Base-by-base conservation (phyloP, 2,888 invertebrate genomes). In the Drosophila kuntzei region DNA sequence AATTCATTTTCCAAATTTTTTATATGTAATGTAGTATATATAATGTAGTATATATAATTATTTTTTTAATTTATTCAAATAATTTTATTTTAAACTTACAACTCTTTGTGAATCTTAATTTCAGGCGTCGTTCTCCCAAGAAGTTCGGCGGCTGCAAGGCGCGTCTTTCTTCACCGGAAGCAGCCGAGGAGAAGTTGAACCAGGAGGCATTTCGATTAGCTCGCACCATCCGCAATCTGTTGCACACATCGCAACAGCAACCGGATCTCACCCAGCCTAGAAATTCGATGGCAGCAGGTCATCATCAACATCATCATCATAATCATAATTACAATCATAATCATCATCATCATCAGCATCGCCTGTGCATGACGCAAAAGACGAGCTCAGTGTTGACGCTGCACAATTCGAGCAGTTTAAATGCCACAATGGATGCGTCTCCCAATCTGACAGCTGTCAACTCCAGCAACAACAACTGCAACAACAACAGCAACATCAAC, bases 141-240 rank as follows among this genome's bases (percentile, higher is more conserved):
- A 77, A 94, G 94, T 1, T 94, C 93, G 76, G 94, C 93, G 90
- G 94, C 39, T 82, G 82, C 94, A 90, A 95, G 94, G 87, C 95
- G 94, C 91, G 94, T 94, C 8, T 95, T 93, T 86, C 92, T 93
- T 76, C 92, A 93, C 73, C 84, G 0, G 83, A 93, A 93, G 91
- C 93, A 93, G 81, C 95, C 94, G 94, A 95, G 1, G 94, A 95
- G 69, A 95, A 95, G 90, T 90, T 95, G 22, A 94, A 95, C 0
- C 94, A 95, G 85, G 95, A 95, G 91, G 95, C 95, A 1, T 95
- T 94, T 80, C 93, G 95, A 59, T 92, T 95, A 66, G 93, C 95
- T 80, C 93, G 95, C 71, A 95, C 95, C 22, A 94, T 95, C 53
- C 94, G 95, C 78, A 95, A 95, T 32, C 91, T 95, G 60, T 89